Conservation (phyloP, 2,797 vertebrate genomes). For the Manis javanica region DNA sequence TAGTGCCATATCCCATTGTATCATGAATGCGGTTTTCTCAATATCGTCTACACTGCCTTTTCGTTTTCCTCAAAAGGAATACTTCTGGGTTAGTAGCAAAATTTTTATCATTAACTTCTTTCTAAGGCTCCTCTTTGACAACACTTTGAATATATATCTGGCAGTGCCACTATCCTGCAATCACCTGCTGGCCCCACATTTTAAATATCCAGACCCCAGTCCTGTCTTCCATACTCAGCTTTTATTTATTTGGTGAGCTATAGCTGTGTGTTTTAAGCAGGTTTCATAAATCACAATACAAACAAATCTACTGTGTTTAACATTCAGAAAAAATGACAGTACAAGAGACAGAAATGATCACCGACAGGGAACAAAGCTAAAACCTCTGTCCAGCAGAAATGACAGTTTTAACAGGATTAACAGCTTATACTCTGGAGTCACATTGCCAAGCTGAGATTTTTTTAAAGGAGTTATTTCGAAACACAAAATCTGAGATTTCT, state of each 20-base stretch:
- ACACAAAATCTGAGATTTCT: not conserved
- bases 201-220: not conserved
- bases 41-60: not conserved
- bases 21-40: not conserved
- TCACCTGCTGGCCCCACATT: constrained; percentile 57
- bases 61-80: not conserved
- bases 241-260: not conserved
- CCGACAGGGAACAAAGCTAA: not conserved
- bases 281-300: not conserved
- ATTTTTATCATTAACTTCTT: not conserved
- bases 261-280: not conserved
- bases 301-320: not conserved
- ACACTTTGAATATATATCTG: not conserved
- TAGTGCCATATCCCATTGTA: not conserved
- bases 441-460: not conserved
- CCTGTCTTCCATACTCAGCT: not conserved
- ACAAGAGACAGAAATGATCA: not conserved
- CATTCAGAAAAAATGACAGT: not conserved
- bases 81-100: not conserved
- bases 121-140: not conserved
- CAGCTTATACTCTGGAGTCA: not conserved
- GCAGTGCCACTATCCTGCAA: constrained; percentile 21
- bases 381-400: not conserved
- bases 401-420: not conserved
- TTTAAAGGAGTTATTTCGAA: too few relatives aligned